These are phyloP conservation scores for Python bivittatus DNA, from an alignment of 2,113 vertebrate genomes.

Conservation along the genomic window DNA sequence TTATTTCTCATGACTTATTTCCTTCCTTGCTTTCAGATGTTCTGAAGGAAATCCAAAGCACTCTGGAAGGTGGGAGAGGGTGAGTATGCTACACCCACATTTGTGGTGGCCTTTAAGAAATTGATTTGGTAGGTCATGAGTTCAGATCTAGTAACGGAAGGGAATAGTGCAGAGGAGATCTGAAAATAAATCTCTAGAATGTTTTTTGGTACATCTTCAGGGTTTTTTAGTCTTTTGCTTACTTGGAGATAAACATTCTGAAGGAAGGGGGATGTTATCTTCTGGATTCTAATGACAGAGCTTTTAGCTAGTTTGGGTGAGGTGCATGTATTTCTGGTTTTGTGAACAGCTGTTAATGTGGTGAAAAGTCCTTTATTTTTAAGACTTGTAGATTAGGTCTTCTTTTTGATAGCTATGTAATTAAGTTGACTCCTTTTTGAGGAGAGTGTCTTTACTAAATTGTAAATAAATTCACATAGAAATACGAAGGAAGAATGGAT, in stretches of 20 bases:
- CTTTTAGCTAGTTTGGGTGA: not conserved
- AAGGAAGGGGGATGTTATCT: not conserved
- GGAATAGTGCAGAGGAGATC: not conserved
- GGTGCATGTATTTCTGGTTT: not conserved
- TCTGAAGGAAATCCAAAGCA: conserved; percentile 95
- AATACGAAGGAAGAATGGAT: not conserved
- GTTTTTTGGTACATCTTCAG: not conserved
- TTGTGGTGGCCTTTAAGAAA: not conserved
- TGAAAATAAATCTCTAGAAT: not conserved
- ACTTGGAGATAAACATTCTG: not conserved
- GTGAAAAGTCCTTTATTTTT: not conserved
- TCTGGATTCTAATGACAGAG: not conserved
- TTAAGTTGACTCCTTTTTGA: not conserved
- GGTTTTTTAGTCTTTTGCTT: not conserved
- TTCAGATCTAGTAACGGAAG: not conserved
- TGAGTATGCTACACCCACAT: conserved; percentile 70
- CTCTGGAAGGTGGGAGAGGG: conserved; percentile 87
- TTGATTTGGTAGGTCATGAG: not conserved
- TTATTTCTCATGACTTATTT: conserved; percentile 39
- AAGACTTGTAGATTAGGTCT: not conserved
- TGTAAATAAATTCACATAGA: not conserved
- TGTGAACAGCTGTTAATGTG: not conserved
- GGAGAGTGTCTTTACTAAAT: not conserved
- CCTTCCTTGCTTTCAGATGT: conserved; percentile 78
- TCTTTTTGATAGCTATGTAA: not conserved